These are phyloP conservation scores for Charina bottae DNA, from an alignment of 2,113 vertebrate genomes.

Conservation along the genomic window DNA sequence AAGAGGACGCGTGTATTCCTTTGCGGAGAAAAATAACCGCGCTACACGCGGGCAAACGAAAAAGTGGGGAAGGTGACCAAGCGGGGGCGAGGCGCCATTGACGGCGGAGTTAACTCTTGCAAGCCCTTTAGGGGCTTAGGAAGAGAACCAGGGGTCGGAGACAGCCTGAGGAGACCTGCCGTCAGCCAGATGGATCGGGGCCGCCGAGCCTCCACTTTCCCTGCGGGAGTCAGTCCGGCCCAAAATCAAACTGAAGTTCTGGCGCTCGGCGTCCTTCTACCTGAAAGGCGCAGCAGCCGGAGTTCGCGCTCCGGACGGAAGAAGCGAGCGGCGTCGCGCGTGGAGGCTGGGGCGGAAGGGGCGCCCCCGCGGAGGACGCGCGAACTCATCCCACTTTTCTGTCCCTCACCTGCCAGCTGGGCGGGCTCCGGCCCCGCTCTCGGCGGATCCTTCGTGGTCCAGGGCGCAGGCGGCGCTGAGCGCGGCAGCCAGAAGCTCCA, in stretches of 20 bases:
- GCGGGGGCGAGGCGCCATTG: background rate
- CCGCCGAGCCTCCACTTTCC: background rate
- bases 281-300: background rate
- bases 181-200: background rate
- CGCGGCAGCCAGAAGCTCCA: conserved; percentile 78
- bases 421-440: conserved; percentile 66
- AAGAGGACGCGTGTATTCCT: background rate
- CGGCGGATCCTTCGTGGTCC: conserved; percentile 72
- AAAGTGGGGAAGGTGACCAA: background rate
- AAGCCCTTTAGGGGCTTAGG: background rate
- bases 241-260: background rate
- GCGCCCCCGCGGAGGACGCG: background rate
- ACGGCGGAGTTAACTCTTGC: background rate
- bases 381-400: background rate
- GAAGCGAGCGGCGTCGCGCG: background rate
- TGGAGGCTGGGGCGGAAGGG: background rate
- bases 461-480: conserved; percentile 76
- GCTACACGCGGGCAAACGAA: background rate
- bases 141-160: background rate
- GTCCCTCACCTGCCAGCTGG: conserved; percentile 67
- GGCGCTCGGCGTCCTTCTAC: no score
- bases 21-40: background rate
- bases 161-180: background rate
- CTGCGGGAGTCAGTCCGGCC: background rate
- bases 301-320: background rate